Evolutionary conservation across 2,797 vertebrate genomes (phyloP), one percentile per base, ranked within the genome.

Genomic region (Melanotaenia parkinsoni): DNA sequence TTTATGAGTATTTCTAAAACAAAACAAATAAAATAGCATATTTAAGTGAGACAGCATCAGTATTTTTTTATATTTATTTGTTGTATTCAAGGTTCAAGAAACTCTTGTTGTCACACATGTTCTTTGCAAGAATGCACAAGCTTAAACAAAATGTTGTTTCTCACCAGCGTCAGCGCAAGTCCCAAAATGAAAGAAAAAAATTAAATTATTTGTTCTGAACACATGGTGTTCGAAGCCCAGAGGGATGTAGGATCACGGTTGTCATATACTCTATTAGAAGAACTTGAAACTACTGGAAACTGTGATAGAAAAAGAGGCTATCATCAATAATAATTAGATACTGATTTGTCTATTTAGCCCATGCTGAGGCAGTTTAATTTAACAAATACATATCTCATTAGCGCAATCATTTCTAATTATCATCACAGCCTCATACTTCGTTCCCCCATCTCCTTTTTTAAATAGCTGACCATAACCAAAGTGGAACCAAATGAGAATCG

Each of bases 341-440:
- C 50, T 67, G 77, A 82, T 61, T 72, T 63, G 63, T 69, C 75
- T 82, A 72, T 79, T 91, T 80, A 86, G 67, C 63, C 70, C 57
- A 75, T 50, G 45, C 54, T 71, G 71, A 37, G 30, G 40, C 47
- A 67, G 45, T 56, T 77, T 84, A 66, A 67, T 72, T 78, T 86
- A 94, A 92, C 87, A 85, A 91, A 93, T 88, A 87, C 71, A 77
- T 80, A 85, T 92, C 79, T 94, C 91, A 95, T 94, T 95, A 93
- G 88, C 74, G 81, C 45, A 70, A 92, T 94, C 91, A 75, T 81
- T 94, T 95, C 88, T 94, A 93, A 95, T 95, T 94, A 95, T 84
- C 74, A 79, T 69, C 63, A 83, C 88, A 58, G 61, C 14, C 13
- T 16, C 13, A 16, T 43, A 43, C 40, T 43, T 13, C 2, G 13